Conservation (phyloP, 2,888 invertebrate genomes). For the Nephrotoma guestfalica region DNA sequence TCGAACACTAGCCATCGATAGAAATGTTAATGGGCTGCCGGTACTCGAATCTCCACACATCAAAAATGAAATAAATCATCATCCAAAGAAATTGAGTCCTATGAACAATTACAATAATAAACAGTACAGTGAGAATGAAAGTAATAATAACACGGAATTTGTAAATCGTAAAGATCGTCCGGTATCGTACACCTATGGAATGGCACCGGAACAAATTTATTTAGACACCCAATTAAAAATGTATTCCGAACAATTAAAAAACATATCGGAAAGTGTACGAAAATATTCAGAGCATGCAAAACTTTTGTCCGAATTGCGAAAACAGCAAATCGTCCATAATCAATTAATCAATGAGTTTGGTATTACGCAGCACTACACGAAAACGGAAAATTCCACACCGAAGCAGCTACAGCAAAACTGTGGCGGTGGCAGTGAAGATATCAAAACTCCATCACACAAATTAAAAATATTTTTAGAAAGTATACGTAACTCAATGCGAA, state of each 20-base stretch:
- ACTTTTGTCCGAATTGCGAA: slow-evolving; percentile 28
- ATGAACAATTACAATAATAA: background rate
- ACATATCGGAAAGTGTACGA: slow-evolving; percentile 31
- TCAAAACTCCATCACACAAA: slow-evolving; percentile 30
- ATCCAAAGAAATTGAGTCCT: background rate
- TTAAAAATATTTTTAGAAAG: slow-evolving; percentile 28
- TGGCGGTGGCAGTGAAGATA: slow-evolving; percentile 21
- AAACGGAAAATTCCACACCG: background rate
- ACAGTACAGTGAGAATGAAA: slow-evolving; percentile 9
- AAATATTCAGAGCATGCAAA: slow-evolving; percentile 33
- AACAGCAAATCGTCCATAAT: slow-evolving; percentile 24
- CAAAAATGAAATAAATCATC: background rate
- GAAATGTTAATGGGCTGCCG: slow-evolving; percentile 3
- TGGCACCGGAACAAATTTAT: slow-evolving; percentile 27
- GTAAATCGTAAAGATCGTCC: slow-evolving; percentile 23
- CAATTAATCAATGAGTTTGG: slow-evolving; percentile 19
- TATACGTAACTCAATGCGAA: slow-evolving; percentile 30
- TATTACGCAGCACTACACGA: slow-evolving; percentile 11
- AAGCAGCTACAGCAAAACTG: background rate
- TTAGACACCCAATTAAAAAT: slow-evolving; percentile 31
- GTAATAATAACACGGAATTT: slow-evolving; percentile 7
- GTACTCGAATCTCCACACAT: slow-evolving; percentile 6
- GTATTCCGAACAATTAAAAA: slow-evolving; percentile 30
- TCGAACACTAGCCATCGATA: slow-evolving; percentile 15
- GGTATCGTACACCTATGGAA: slow-evolving; percentile 28